Percentiles rank a stretch among this genome's conserved stretches.
Conservation (phyloP, 2,113 vertebrate genomes). For the Hydrochoerus hydrochaeris region DNA sequence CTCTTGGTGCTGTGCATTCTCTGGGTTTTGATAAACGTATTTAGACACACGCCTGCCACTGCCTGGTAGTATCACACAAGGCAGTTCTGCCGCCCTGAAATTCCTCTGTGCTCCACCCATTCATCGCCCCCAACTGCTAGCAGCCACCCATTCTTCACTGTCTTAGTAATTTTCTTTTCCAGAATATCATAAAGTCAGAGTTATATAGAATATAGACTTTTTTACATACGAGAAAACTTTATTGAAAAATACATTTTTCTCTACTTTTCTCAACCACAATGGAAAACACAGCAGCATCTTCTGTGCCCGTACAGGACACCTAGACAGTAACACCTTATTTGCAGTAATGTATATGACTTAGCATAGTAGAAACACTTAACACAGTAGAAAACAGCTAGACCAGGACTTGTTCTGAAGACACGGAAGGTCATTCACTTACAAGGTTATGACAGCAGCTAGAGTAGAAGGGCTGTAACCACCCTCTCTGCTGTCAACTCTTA, state of each 20-base stretch:
- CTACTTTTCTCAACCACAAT: constrained; percentile 91
- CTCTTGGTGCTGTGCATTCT: background rate
- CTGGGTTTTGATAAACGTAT: background rate
- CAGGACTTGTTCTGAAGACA: constrained; percentile 44
- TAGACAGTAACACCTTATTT: constrained; percentile 81
- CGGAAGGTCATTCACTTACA: background rate
- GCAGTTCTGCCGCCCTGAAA: background rate
- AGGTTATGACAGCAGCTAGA: constrained; percentile 21
- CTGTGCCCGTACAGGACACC: constrained; percentile 81
- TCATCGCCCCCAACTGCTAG: background rate
- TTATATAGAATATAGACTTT: background rate
- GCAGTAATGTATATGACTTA: constrained; percentile 25
- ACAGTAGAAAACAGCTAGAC: background rate
- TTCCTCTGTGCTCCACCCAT: background rate
- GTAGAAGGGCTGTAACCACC: background rate
- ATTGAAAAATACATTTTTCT: constrained; percentile 98
- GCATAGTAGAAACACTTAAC: constrained; percentile 9
- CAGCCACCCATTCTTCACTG: background rate
- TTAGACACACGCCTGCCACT: background rate
- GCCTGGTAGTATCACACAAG: background rate
- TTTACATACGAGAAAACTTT: constrained; percentile 91
- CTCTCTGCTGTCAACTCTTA: constrained; percentile 62
- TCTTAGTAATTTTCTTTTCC: background rate
- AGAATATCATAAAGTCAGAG: background rate
- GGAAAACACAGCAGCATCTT: constrained; percentile 86